Evolutionary conservation across 2,113 vertebrate species (phyloP).

Genomic region (Serinus canaria): DNA sequence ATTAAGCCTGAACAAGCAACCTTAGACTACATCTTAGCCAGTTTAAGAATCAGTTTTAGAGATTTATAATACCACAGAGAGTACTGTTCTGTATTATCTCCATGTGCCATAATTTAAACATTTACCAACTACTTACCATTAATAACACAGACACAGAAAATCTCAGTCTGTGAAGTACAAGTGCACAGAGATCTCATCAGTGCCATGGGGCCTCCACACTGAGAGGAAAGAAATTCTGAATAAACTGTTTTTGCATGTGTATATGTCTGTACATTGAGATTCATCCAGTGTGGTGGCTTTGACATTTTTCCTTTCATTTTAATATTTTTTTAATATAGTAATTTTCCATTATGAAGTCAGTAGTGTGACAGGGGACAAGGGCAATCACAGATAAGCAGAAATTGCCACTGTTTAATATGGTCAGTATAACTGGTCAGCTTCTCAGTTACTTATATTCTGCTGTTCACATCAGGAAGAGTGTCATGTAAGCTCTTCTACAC

Average conservation of each 20-base stretch:
- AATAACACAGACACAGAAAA: conserved; percentile 26
- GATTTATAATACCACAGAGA: conserved; percentile 49
- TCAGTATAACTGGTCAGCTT: neutral
- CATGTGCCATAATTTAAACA: conserved; percentile 41
- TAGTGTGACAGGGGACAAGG: neutral
- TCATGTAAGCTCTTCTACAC: neutral
- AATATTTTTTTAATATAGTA: neutral
- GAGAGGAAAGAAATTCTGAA: neutral
- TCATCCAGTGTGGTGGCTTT: neutral
- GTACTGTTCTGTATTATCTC: conserved; percentile 37
- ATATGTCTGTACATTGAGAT: neutral
- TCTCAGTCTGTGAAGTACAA: neutral
- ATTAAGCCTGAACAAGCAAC: conserved; percentile 68
- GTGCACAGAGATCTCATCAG: neutral
- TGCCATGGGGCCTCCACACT: neutral
- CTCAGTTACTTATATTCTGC: neutral
- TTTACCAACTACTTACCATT: conserved; percentile 25
- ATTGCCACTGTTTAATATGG: neutral
- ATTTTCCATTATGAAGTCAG: neutral
- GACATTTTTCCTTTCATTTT: neutral
- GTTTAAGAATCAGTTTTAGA: conserved; percentile 58
- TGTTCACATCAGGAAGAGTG: neutral
- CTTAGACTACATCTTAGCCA: conserved; percentile 45
- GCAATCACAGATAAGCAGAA: neutral
- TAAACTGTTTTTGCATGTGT: neutral